A percentile compares a stretch with the other conserved stretches of the same genome.
Conservation (phyloP, 2,113 vertebrate species). For the Mobula birostris region DNA sequence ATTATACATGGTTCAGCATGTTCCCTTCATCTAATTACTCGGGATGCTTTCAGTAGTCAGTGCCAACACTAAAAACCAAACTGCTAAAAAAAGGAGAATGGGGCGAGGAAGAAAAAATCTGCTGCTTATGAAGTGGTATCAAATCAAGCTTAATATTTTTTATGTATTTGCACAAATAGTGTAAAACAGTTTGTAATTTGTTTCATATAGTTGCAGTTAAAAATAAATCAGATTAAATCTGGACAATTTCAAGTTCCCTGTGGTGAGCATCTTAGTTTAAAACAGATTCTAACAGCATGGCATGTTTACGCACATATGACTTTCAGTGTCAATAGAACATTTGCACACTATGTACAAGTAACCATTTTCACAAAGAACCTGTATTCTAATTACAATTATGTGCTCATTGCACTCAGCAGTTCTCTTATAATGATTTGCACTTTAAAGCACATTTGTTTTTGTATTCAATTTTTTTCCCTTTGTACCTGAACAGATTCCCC, state of each 20-base stretch:
- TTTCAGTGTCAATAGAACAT: conserved; percentile 28
- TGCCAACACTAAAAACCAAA: conserved; percentile 19
- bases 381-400: conserved; percentile 34
- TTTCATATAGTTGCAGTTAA: conserved; percentile 23
- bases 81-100: conserved; percentile 16
- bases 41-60: conserved; percentile 20
- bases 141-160: conserved; percentile 23
- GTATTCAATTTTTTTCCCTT: conserved; percentile 9
- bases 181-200: conserved; percentile 29
- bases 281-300: conserved; percentile 28
- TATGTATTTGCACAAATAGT: conserved; percentile 1
- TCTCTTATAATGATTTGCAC: conserved; percentile 10
- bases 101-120: neutral
- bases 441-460: conserved; percentile 33
- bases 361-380: conserved; percentile 34
- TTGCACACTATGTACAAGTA: conserved; percentile 35
- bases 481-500: conserved; percentile 20
- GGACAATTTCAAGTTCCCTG: neutral
- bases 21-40: conserved; percentile 24
- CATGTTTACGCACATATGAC: conserved; percentile 32
- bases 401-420: conserved; percentile 31
- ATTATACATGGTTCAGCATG: conserved; percentile 30
- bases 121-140: neutral
- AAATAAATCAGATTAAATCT: conserved; percentile 28
- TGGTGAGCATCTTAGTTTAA: conserved; percentile 32